Conservation (phyloP, 2,113 vertebrate genomes). For the Sinosuthora webbiana region DNA sequence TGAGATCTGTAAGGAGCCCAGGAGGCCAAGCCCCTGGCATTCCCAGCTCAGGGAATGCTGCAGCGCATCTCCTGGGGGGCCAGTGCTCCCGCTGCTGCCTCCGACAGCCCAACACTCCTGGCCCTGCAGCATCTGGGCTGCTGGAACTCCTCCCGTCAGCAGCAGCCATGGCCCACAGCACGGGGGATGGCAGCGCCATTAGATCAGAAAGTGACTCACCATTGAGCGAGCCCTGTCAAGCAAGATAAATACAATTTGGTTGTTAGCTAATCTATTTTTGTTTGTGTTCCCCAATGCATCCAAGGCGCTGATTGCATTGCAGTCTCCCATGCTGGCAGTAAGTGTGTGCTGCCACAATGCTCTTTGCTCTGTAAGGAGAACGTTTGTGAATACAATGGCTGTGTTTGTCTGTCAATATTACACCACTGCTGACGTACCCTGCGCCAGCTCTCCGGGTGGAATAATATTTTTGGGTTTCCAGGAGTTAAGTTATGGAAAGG, state of each 20-base stretch:
- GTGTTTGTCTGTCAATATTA: constrained; percentile 53
- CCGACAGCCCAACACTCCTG: background rate
- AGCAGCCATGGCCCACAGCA: background rate
- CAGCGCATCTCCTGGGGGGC: background rate
- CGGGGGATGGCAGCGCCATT: background rate
- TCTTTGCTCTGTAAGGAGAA: constrained; percentile 16
- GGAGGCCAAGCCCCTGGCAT: background rate
- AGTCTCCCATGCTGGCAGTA: background rate
- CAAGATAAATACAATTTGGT: constrained; percentile 30
- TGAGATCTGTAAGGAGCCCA: background rate
- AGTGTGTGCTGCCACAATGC: background rate
- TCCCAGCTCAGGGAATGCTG: background rate
- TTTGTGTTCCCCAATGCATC: constrained; percentile 55
- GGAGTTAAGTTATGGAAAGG: background rate
- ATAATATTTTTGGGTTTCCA: background rate
- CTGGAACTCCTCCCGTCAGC: background rate
- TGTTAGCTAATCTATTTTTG: constrained; percentile 61
- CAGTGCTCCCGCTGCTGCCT: background rate
- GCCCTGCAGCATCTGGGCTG: background rate
- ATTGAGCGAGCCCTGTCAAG: background rate
- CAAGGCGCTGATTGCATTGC: constrained; percentile 25
- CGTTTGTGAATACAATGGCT: constrained; percentile 37
- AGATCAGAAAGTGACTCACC: constrained; percentile 48
- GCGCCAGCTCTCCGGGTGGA: background rate
- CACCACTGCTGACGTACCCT: background rate